Conservation (phyloP, 2,888 invertebrate species). For the Galerucella calmariensis region DNA sequence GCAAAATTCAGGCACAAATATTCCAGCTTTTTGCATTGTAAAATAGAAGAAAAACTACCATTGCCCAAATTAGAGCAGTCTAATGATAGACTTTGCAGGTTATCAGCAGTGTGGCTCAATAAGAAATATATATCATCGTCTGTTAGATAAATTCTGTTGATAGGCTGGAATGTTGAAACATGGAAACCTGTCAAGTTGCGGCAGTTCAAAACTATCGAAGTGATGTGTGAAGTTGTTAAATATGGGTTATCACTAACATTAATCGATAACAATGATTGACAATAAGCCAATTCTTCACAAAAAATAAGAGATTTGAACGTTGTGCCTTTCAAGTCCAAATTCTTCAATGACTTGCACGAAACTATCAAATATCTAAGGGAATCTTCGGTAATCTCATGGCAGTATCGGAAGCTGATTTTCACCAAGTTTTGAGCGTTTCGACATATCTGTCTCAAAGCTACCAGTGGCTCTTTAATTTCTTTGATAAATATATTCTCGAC, state of each 20-base stretch:
- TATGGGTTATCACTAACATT: constrained; percentile 40
- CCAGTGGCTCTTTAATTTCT: constrained; percentile 25
- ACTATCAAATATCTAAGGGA: constrained; percentile 37
- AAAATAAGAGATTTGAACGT: constrained; percentile 35
- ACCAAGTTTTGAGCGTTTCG: constrained; percentile 34
- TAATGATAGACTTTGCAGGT: constrained; percentile 37
- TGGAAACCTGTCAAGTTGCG: constrained; percentile 39
- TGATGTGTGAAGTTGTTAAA: constrained; percentile 32
- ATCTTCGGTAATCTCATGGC: constrained; percentile 40
- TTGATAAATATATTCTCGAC: constrained; percentile 33
- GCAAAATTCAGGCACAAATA: constrained; percentile 44
- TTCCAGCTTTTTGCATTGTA: constrained; percentile 36
- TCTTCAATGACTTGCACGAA: constrained; percentile 35
- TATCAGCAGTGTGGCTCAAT: constrained; percentile 31
- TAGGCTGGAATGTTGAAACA: constrained; percentile 38
- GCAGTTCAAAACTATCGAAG: constrained; percentile 39
- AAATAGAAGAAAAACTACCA: constrained; percentile 35
- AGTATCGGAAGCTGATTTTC: constrained; percentile 35
- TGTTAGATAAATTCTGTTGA: constrained; percentile 31
- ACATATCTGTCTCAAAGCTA: constrained; percentile 41
- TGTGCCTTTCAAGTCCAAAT: constrained; percentile 43
- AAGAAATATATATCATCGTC: constrained; percentile 39
- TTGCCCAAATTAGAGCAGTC: constrained; percentile 41
- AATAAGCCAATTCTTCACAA: constrained; percentile 40
- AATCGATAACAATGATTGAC: constrained; percentile 22